Base-by-base conservation (phyloP, 2,888 invertebrate species). In the Hyles lineata region DNA sequence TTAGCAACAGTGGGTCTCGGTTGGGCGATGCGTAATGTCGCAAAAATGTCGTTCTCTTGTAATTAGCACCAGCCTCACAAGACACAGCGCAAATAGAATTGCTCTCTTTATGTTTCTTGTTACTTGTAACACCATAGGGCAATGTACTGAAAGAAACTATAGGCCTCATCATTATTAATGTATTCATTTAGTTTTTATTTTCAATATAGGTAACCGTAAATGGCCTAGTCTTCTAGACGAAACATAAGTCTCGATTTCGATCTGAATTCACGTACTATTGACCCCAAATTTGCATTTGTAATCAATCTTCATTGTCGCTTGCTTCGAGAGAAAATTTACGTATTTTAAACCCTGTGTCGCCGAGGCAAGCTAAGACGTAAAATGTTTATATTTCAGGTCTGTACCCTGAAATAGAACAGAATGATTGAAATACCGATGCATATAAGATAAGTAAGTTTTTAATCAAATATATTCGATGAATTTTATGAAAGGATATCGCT, bases 1-100 rank as follows among this genome's bases (percentile, higher is more conserved):
- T 23, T 23, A 70, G 67, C 67, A 58, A 63, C 43, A 52, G 55
- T 70, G 50, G 35, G 35, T 72, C 25, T 55, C 62, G 15, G 21
- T 73, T 63, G 29, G 70, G 62, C 74, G 70, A 78, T 85, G 86
- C 82, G 88, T 88, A 86, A 88, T 83, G 83, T 80, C 79, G 77
- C 85, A 89, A 89, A 89, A 86, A 89, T 90, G 89, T 87, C 85
- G 83, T 84, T 79, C 78, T 78, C 81, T 82, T 80, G 85, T 86
- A 89, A 90, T 90, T 89, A 90, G 85, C 90, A 88, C 88, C 84
- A 85, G 81, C 76, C 81, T 85, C 80, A 76, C 83, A 84, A 85
- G 82, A 82, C 85, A 82, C 78, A 79, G 80, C 82, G 83, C 85
- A 87, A 89, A 90, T 88, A 88, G 85, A 87, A 84, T 83, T 86